Evolutionary conservation across 2,113 vertebrate genomes (phyloP).

Genomic region (Chloebia gouldiae): DNA sequence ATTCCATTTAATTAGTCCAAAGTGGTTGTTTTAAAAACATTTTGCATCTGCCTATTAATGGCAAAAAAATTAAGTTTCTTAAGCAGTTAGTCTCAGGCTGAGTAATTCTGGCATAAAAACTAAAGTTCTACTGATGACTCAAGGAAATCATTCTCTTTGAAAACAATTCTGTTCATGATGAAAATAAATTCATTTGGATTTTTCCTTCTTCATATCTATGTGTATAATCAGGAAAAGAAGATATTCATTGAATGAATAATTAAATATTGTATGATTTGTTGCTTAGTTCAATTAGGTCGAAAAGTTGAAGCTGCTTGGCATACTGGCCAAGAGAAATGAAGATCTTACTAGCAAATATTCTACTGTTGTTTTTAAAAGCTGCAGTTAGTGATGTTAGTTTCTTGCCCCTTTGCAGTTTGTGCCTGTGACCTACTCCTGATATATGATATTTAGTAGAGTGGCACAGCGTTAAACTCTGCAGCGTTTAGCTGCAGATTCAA

Average conservation of each 20-base stretch:
- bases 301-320: background rate
- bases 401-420: background rate
- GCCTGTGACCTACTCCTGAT: background rate
- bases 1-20: conserved; percentile 15
- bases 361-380: background rate
- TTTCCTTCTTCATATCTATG: background rate
- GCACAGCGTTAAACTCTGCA: background rate
- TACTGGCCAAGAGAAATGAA: background rate
- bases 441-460: background rate
- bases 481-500: background rate
- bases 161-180: background rate
- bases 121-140: background rate
- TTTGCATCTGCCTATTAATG: background rate
- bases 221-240: background rate
- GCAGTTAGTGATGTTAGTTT: background rate
- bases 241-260: background rate
- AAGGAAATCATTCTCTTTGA: background rate
- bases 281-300: background rate
- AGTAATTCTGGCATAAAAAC: background rate
- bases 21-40: background rate
- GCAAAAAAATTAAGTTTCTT: background rate
- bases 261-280: background rate
- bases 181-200: background rate
- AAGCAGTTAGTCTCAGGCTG: background rate
- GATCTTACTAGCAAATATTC: background rate